These are phyloP conservation scores for Scrobipalpa costella DNA, from an alignment of 2,888 invertebrate genomes.

Conservation along the genomic window DNA sequence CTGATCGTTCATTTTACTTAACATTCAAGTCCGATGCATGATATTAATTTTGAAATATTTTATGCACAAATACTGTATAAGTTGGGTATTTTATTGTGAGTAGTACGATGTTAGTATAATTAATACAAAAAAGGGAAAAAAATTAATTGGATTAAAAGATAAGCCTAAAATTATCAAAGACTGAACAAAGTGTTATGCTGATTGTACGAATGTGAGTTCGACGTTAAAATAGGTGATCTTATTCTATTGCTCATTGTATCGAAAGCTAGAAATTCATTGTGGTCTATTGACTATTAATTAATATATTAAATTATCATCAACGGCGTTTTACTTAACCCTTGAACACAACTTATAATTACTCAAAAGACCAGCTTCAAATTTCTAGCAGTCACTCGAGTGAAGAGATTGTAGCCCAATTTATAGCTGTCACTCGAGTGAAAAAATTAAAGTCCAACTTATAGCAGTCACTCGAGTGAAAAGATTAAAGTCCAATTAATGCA, in stretches of 20 bases:
- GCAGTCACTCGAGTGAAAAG: too few relatives aligned
- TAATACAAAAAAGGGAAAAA: background rate
- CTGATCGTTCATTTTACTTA: slow-evolving; percentile 37
- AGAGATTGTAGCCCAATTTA: too few relatives aligned
- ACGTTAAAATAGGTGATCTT: slow-evolving; percentile 51
- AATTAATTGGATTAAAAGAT: slow-evolving; percentile 1
- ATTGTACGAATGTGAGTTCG: slow-evolving; percentile 45
- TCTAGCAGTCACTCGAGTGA: too few relatives aligned
- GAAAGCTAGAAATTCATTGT: slow-evolving; percentile 65
- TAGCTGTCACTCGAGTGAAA: too few relatives aligned
- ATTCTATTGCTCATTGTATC: slow-evolving; percentile 69
- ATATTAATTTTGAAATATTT: slow-evolving; percentile 46
- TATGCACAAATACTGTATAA: slow-evolving; percentile 55
- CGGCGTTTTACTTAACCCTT: background rate
- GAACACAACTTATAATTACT: too few relatives aligned
- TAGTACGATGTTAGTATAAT: slow-evolving; percentile 11
- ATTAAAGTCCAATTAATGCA: too few relatives aligned
- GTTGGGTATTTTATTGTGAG: slow-evolving; percentile 46
- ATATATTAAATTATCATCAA: slow-evolving; percentile 48
- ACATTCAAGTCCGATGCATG: slow-evolving; percentile 48
- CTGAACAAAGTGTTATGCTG: slow-evolving; percentile 65
- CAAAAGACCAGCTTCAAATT: too few relatives aligned
- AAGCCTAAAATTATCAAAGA: slow-evolving; percentile 68
- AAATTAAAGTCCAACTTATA: too few relatives aligned
- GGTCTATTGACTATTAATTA: slow-evolving; percentile 77